phyloP scores from a whole-genome alignment of 2,888 invertebrate species.

The Lasioglossum figueresi region DNA sequence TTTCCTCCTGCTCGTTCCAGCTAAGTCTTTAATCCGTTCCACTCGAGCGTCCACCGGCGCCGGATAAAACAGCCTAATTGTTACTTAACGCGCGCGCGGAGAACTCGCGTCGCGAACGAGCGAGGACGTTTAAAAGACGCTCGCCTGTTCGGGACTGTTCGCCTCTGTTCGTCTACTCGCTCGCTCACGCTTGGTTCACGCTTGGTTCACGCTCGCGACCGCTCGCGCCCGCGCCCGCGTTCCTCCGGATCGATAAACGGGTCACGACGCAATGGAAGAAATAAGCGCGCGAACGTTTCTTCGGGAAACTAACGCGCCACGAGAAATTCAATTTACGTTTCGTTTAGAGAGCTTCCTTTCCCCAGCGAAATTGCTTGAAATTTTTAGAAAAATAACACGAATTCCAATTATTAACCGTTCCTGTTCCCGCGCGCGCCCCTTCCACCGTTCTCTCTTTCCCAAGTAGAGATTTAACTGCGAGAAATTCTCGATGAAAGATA shows the following conservation, averaged over 20 bases:
- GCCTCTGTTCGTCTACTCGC: background rate
- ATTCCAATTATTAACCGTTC: slow-evolving; percentile 18
- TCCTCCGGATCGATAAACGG: slow-evolving; percentile 38
- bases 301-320: background rate
- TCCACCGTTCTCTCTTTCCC: background rate
- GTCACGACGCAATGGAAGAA: slow-evolving; percentile 23
- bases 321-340: slow-evolving; percentile 16
- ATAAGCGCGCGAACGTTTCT: slow-evolving; percentile 19
- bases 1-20: slow-evolving; percentile 11
- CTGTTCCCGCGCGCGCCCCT: background rate
- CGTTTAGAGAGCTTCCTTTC: slow-evolving; percentile 25
- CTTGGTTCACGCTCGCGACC: background rate
- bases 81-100: slow-evolving; percentile 22
- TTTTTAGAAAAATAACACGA: slow-evolving; percentile 47
- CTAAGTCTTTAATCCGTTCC: slow-evolving; percentile 30
- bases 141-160: background rate
- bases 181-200: background rate
- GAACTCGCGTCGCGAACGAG: slow-evolving; percentile 4
- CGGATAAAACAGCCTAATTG: slow-evolving; percentile 25
- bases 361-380: slow-evolving; percentile 13
- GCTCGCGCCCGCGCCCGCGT: slow-evolving; percentile 1
- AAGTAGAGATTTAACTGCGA: slow-evolving; percentile 23
- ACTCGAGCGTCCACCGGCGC: slow-evolving; percentile 10
- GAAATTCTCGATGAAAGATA: slow-evolving; percentile 29
- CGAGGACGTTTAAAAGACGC: slow-evolving; percentile 31